Evolutionary conservation across 23 tunicate genomes (phyloP).

Genomic region (Clavelina lepadiformis): DNA sequence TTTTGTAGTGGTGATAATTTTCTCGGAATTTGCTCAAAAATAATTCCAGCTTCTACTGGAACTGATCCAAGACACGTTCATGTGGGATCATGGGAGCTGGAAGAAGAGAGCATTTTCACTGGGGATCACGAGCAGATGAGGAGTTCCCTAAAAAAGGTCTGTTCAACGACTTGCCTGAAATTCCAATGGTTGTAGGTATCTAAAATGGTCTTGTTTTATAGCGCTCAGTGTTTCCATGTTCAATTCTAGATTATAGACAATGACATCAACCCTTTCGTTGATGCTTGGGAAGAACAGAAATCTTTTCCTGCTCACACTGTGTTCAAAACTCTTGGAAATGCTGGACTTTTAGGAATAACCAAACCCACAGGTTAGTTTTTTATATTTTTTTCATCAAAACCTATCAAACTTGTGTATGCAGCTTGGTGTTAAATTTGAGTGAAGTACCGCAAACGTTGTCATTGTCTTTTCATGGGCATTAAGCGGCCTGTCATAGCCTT

Average conservation of each 20-base stretch:
- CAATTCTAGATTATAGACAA: slow-evolving; percentile 80
- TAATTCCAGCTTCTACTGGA: too few species aligned
- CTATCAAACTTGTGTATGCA: background rate
- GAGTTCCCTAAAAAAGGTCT: slow-evolving; percentile 56
- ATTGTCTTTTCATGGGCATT: background rate
- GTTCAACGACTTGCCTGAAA: slow-evolving; percentile 4
- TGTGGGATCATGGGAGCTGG: slow-evolving; percentile 63
- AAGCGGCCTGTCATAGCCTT: too few species aligned
- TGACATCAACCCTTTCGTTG: slow-evolving; percentile 96
- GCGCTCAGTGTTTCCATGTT: too few species aligned
- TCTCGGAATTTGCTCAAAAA: too few species aligned
- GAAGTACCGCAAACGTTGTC: background rate
- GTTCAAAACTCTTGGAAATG: slow-evolving; percentile 79
- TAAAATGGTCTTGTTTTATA: background rate
- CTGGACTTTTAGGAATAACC: slow-evolving; percentile 90
- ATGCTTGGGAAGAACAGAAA: slow-evolving; percentile 86
- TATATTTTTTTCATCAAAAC: background rate
- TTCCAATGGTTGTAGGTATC: background rate
- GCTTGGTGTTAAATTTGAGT: background rate
- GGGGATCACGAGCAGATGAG: slow-evolving; percentile 82
- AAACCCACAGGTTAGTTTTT: slow-evolving; percentile 57
- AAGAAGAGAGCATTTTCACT: slow-evolving; percentile 70
- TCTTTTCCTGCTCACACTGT: slow-evolving; percentile 83
- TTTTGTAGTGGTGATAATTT: too few species aligned
- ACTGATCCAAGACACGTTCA: too few species aligned